Base-by-base conservation (phyloP, 1,140 invertebrate genomes). In the Monomorium pharaonis region DNA sequence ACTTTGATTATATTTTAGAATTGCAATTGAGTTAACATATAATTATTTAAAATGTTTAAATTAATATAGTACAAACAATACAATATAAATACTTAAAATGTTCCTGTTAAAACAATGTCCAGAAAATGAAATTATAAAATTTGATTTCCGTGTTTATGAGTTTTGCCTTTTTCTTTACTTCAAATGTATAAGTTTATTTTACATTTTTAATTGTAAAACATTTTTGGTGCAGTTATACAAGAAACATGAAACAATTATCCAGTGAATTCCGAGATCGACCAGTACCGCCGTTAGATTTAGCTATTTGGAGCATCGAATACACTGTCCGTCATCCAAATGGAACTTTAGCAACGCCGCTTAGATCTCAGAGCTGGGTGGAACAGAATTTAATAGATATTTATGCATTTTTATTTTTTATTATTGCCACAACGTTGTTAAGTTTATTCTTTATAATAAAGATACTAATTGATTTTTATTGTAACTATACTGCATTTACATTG, bases 201-300 rank as follows among this genome's bases (percentile, higher is more conserved):
- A 65, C 14, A 33, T 63, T 77, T 21, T 5, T 63, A 65, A 51
- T 30, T 0, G 14, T 65, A 65, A 49, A 24, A 65, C 37, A 56
- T 70, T 16, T 21, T 33, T 77, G 4, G 7, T 67, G 0, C 27
- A 85, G 83, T 63, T 85, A 85, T 44, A 14, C 30, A 21, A 42
- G 12, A 78, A 85, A 85, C 30, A 85, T 85, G 74, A 78, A 85
- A 44, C 27, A 9, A 44, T 54, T 85, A 30, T 85, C 62, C 3
- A 16, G 10, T n/a, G 47, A 85, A 78, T 85, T 56, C 21, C 60
- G 83, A 1, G 74, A 85, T 63, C 74, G 74, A 0, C 33, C 74
- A 47, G 1, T 85, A 7, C 18, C 49, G 18, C 62, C 83, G 3
- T 77, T 85, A 37, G 74, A 85, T 12, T 54, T 78, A 27, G 62